Evolutionary conservation across 1,140 invertebrate genomes (phyloP).

Genomic region (Phymastichus coffea): DNA sequence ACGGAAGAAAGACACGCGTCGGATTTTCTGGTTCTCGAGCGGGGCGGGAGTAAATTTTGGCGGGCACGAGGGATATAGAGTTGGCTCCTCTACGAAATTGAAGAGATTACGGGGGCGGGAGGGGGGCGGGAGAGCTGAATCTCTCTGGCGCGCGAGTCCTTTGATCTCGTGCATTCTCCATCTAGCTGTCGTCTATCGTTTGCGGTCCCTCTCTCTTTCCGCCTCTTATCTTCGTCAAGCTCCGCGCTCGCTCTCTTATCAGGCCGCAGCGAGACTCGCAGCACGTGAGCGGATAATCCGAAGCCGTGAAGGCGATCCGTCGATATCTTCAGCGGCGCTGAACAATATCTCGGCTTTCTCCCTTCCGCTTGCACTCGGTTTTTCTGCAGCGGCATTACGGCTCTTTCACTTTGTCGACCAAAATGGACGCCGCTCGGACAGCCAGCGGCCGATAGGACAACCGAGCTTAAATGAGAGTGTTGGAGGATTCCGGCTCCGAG

Average conservation of each 20-base stretch:
- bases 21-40: too few relatives aligned
- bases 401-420: slow-evolving; percentile 16
- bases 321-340: slow-evolving; percentile 22
- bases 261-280: not conserved
- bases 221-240: not conserved
- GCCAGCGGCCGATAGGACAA: not conserved
- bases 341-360: slow-evolving; percentile 11
- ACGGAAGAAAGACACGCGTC: too few relatives aligned
- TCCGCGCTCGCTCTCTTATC: slow-evolving; percentile 21
- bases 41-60: too few relatives aligned
- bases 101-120: slow-evolving; percentile 11
- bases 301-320: slow-evolving; percentile 26
- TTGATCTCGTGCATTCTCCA: not conserved
- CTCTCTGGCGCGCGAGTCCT: not conserved
- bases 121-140: too few relatives aligned
- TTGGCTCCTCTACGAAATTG: slow-evolving; percentile 1
- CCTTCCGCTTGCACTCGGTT: not conserved
- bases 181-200: not conserved
- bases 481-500: not conserved
- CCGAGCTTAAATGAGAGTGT: slow-evolving; percentile 1
- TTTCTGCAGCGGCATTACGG: not conserved
- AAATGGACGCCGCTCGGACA: not conserved
- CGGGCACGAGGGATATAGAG: too few relatives aligned
- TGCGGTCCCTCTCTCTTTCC: not conserved
- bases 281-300: slow-evolving; percentile 14